phyloP scores from a whole-genome alignment of 2,888 invertebrate species.

The Erannis defoliaria region DNA sequence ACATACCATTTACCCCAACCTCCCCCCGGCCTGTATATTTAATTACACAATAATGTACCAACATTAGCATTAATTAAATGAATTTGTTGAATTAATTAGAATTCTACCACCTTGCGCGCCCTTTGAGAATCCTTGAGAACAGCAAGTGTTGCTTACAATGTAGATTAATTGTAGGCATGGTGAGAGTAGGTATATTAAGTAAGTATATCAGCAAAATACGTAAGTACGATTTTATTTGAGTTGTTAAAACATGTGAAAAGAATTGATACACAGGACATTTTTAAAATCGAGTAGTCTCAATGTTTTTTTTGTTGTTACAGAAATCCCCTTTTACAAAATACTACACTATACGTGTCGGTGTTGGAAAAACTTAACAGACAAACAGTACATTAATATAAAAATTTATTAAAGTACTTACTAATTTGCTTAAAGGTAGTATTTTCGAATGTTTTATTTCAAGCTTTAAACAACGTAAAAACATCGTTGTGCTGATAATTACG shows the following conservation, averaged over 20 bases:
- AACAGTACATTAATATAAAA: background rate
- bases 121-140: slow-evolving; percentile 32
- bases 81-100: slow-evolving; percentile 64
- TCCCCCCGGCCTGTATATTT: slow-evolving; percentile 62
- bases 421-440: background rate
- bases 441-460: background rate
- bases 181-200: too few species aligned
- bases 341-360: too few species aligned
- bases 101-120: slow-evolving; percentile 38
- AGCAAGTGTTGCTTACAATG: slow-evolving; percentile 16
- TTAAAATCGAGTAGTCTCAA: background rate
- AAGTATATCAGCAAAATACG: too few species aligned
- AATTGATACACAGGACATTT: too few species aligned
- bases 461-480: slow-evolving; percentile 13
- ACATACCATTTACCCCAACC: slow-evolving; percentile 64
- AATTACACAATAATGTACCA: slow-evolving; percentile 75
- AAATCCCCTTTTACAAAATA: background rate
- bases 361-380: too few species aligned
- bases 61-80: slow-evolving; percentile 64
- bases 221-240: too few species aligned
- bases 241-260: too few species aligned
- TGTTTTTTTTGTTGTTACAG: background rate
- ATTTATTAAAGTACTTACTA: background rate
- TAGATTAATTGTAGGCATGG: too few species aligned
- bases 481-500: slow-evolving; percentile 48